Evolutionary conservation across 2,888 invertebrate species (phyloP), one percentile per base, ranked within the genome.

Genomic region (Reticulitermes lucifugus): DNA sequence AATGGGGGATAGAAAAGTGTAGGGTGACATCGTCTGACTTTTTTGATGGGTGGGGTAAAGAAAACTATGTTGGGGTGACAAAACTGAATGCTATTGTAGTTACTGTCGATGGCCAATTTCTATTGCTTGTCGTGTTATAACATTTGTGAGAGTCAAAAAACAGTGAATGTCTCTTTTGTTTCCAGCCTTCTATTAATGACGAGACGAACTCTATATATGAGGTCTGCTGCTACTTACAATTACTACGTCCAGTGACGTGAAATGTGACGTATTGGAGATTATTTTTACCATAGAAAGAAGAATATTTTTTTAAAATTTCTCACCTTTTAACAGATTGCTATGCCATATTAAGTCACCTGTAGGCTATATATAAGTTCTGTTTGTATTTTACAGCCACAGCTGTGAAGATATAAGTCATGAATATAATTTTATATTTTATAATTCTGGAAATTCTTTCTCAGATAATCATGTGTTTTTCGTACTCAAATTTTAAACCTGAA

Each of bases 1-100:
- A 29, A 29, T 35, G 81, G 35, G 81, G 81, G 81, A 22, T 65
- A 43, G 60, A 81, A 81, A 81, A 81, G 81, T 81, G 51, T 29
- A 81, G 81, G 70, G 65, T 70, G 81, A 65, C 81, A 81, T 65
- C 65, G 81, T 65, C 80, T 35, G 22, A 55, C 35, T 35, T 60
- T 60, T 81, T 65, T 70, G n/a, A n/a, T 35, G 60, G n/a, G n/a
- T 29, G 81, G 81, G 29, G 35, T 51, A 41, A 43, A 25, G 43
- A 43, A n/a, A 65, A 65, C 25, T n/a, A 2, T n/a, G 60, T 43
- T 59, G 35, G 59, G 59, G 79, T 79, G 79, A 59, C 79, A 79
- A 43, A 41, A 25, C 79, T 41, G 41, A 41, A 41, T 25, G 18
- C 70, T 29, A 51, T 79, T 60, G 41, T 22, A 59, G 70, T 70